phyloP scores from a whole-genome alignment of 2,888 invertebrate species.

The Andrena chrysosceles region DNA sequence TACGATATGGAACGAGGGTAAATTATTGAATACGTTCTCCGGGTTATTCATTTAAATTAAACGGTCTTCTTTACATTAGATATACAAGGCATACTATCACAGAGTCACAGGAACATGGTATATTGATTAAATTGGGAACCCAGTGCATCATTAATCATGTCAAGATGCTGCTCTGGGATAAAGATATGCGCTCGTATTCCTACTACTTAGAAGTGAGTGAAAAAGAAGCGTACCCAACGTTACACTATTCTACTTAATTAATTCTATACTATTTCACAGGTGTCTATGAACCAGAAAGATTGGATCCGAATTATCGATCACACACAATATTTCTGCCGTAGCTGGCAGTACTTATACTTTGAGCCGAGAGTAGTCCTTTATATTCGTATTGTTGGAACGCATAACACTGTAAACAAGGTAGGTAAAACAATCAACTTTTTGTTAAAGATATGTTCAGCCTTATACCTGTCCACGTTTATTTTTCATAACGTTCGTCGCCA shows the following conservation, averaged over 20 bases:
- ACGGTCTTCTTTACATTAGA: constrained; percentile 81
- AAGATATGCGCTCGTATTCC: constrained; percentile 94
- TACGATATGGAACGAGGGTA: constrained; percentile 97
- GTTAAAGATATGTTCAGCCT: neutral
- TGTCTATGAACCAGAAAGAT: constrained; percentile 97
- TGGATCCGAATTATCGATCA: constrained; percentile 98
- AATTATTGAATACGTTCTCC: constrained; percentile 21
- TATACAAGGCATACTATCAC: constrained; percentile 95
- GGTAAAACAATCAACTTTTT: constrained; percentile 84
- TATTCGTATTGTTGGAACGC: constrained; percentile 94
- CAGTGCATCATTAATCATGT: constrained; percentile 97
- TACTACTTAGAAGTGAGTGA: constrained; percentile 91
- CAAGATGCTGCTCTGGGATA: constrained; percentile 96
- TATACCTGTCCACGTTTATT: neutral
- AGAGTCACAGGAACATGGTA: constrained; percentile 91
- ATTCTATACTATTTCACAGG: constrained; percentile 80
- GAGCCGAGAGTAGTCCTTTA: constrained; percentile 94
- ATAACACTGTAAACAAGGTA: constrained; percentile 98
- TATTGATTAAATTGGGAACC: constrained; percentile 93
- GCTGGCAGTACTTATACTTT: constrained; percentile 98
- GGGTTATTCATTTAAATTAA: constrained; percentile 13
- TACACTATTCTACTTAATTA: constrained; percentile 22
- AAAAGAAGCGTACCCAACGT: neutral
- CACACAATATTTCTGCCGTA: constrained; percentile 96
- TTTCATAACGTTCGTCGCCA: constrained; percentile 41